Evolutionary conservation across 2,888 invertebrate genomes (phyloP), one percentile per base, ranked within the genome.

Genomic region (Drosophila fungiperda): DNA sequence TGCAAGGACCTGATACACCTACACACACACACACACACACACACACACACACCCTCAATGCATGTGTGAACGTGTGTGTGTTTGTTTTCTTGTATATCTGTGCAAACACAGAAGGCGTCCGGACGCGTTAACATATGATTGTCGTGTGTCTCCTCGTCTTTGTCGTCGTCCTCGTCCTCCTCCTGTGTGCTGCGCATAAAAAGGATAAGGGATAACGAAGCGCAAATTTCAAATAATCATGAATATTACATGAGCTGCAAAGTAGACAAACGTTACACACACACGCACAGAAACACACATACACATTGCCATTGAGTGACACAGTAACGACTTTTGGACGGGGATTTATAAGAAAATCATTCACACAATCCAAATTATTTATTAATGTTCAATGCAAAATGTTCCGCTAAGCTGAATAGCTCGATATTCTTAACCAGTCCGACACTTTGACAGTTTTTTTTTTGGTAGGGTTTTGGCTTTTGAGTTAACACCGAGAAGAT

Each of bases 201-300:
- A 85, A 87, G 90, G 89, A 90, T 87, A 85, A 89, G 78, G 89
- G 85, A 86, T 86, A 86, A 86, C 89, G 90, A 86, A 86, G 85
- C 85, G 90, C 90, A 86, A 86, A 86, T 86, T 86, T 90, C 89
- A 90, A 90, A 87, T 90, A 90, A 90, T 90, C 87, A 87, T 87
- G 87, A 87, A 87, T 90, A 90, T 87, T 86, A 87, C 90, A 87
- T 87, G 86, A 90, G 87, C 87, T 81, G 86, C 86, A 76, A 70
- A 85, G 81, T 87, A 85, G 84, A 86, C 90, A 87, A 89, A 76
- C 82, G 84, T 71, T 74, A 65, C 66, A 75, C 80, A 87, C 59
- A 77, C 75, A 40, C 29, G 48, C 35, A 58, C 42, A 38, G n/a
- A 38, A 11, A 36, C 45, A 35, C 36, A 60, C 66, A 42, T 52